Evolutionary conservation across 2,888 invertebrate genomes (phyloP).

Genomic region (Melikaiella ostensackeni): DNA sequence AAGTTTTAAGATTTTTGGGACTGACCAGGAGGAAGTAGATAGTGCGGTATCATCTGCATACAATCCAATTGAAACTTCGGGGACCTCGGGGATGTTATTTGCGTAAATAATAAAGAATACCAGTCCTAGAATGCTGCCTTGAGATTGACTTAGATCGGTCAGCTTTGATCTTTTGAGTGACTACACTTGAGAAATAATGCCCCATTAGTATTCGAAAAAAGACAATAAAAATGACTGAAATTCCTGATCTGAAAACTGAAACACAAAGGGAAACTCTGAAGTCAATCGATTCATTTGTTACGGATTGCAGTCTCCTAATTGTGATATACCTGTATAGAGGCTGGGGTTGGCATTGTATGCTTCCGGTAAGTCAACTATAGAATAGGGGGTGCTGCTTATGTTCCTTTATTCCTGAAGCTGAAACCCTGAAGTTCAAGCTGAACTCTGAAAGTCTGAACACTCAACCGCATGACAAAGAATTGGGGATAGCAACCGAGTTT

Average conservation of each 20-base stretch:
- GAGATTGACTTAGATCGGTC: too few relatives aligned
- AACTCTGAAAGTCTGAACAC: background rate
- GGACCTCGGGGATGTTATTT: too few relatives aligned
- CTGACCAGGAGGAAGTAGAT: too few relatives aligned
- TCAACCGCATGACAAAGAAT: conserved; percentile 4
- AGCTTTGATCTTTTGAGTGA: too few relatives aligned
- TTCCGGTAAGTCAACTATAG: background rate
- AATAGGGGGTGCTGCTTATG: background rate
- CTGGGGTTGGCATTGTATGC: background rate
- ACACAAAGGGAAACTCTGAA: background rate
- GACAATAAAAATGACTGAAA: background rate
- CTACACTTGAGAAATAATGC: too few relatives aligned
- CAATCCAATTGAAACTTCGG: too few relatives aligned
- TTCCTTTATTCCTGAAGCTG: background rate
- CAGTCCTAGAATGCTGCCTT: too few relatives aligned
- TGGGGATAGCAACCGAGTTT: background rate
- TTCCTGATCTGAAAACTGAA: background rate
- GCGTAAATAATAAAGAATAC: too few relatives aligned
- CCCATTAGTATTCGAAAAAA: background rate
- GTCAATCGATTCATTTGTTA: background rate
- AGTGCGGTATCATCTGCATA: too few relatives aligned
- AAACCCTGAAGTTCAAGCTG: background rate
- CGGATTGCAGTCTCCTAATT: background rate
- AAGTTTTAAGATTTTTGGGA: too few relatives aligned
- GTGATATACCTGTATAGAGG: background rate